Conservation (phyloP, 1,140 invertebrate species). For the Calephelis virginiensis region DNA sequence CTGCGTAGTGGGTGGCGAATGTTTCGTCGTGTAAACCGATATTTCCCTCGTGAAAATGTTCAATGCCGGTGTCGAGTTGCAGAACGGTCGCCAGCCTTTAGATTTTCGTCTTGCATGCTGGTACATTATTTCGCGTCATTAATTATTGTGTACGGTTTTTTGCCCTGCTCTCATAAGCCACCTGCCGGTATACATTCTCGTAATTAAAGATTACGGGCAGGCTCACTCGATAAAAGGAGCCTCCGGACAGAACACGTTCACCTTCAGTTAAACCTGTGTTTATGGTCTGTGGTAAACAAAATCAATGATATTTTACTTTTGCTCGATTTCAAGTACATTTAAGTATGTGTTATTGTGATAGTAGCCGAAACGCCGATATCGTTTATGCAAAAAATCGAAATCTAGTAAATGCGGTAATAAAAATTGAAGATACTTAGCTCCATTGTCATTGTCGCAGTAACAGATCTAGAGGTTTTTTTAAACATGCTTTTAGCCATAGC, state of each 20-base stretch:
- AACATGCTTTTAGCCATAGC: too few species aligned
- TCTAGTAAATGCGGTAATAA: too few species aligned
- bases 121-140: slow-evolving; percentile 75
- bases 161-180: slow-evolving; percentile 58
- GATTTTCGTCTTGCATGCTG: slow-evolving; percentile 74
- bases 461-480: too few species aligned
- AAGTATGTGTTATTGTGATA: too few species aligned
- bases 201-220: slow-evolving; percentile 48
- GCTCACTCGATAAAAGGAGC: slow-evolving; percentile 16
- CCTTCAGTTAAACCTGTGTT: slow-evolving; percentile 35
- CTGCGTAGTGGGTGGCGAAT: slow-evolving; percentile 66
- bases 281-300: slow-evolving; percentile 35
- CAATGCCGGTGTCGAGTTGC: slow-evolving; percentile 69
- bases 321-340: neutral
- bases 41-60: slow-evolving; percentile 75
- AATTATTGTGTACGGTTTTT: slow-evolving; percentile 65
- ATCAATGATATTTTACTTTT: slow-evolving; percentile 24
- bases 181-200: slow-evolving; percentile 53
- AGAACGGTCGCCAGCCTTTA: slow-evolving; percentile 59
- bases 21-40: slow-evolving; percentile 65
- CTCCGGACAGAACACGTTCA: slow-evolving; percentile 24
- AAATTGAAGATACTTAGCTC: too few species aligned
- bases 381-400: too few species aligned
- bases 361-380: too few species aligned
- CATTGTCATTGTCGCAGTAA: too few species aligned